These are phyloP conservation scores for Lasaia peninsularis DNA, from an alignment of 1,140 invertebrate species.

Conservation along the genomic window DNA sequence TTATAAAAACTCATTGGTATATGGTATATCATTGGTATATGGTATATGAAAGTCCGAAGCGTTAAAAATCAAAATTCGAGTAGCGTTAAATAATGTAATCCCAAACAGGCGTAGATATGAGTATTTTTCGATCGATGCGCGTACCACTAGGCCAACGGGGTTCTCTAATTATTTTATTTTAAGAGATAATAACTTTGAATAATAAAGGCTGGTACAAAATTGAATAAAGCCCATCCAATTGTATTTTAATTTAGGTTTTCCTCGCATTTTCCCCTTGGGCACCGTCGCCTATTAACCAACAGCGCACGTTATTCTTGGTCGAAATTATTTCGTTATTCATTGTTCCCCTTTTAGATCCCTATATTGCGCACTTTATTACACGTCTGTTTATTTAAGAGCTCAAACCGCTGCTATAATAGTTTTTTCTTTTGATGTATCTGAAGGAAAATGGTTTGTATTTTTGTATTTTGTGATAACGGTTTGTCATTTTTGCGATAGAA, in stretches of 20 bases:
- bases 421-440: background rate
- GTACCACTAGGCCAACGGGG: no score
- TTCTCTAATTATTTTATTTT: no score
- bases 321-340: constrained; percentile 44
- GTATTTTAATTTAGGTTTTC: constrained; percentile 1
- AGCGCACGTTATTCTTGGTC: constrained; percentile 40
- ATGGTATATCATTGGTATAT: no score
- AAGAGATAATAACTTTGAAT: background rate
- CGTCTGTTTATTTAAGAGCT: background rate
- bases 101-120: no score
- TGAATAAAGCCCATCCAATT: background rate
- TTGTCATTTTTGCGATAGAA: no score
- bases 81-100: no score
- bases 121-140: no score
- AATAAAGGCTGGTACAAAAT: background rate
- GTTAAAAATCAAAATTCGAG: no score
- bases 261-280: constrained; percentile 29
- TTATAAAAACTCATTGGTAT: no score
- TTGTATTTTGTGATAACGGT: no score
- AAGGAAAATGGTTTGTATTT: background rate
- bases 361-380: constrained; percentile 34
- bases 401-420: background rate
- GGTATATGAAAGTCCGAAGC: no score
- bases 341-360: constrained; percentile 12
- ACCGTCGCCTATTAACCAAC: constrained; percentile 32